Conservation (phyloP, 2,888 invertebrate species). For the Tenthredo distinguenda region DNA sequence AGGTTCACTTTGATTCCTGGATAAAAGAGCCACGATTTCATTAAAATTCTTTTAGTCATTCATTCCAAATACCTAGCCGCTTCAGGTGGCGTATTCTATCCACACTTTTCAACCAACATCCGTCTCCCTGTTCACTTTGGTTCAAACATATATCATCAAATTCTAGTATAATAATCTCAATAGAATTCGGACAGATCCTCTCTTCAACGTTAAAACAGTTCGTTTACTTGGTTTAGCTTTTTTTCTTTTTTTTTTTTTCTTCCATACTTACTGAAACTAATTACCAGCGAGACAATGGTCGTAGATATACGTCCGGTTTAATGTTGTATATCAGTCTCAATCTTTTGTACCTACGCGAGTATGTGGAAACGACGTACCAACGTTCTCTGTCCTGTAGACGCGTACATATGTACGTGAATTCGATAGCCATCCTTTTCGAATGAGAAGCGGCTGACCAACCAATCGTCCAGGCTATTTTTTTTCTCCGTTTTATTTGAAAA, state of each 20-base stretch:
- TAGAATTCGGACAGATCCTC: not conserved
- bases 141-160: not conserved
- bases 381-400: not conserved
- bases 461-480: not conserved
- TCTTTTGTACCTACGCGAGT: not conserved
- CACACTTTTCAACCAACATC: not conserved
- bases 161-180: not conserved
- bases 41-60: constrained; percentile 78
- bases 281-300: constrained; percentile 9
- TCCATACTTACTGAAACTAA: not conserved
- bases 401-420: not conserved
- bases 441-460: constrained; percentile 12
- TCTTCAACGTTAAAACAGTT: not conserved
- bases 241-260: not conserved
- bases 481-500: not conserved
- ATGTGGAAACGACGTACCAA: not conserved
- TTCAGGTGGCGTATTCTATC: constrained; percentile 14
- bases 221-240: not conserved
- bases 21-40: constrained; percentile 72
- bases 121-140: not conserved
- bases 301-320: not conserved
- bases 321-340: not conserved
- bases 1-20: constrained; percentile 66
- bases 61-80: constrained; percentile 69
- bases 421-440: not conserved